phyloP scores from a whole-genome alignment of 2,113 vertebrate genomes.

The Sinocyclocheilus maitianheensis region DNA sequence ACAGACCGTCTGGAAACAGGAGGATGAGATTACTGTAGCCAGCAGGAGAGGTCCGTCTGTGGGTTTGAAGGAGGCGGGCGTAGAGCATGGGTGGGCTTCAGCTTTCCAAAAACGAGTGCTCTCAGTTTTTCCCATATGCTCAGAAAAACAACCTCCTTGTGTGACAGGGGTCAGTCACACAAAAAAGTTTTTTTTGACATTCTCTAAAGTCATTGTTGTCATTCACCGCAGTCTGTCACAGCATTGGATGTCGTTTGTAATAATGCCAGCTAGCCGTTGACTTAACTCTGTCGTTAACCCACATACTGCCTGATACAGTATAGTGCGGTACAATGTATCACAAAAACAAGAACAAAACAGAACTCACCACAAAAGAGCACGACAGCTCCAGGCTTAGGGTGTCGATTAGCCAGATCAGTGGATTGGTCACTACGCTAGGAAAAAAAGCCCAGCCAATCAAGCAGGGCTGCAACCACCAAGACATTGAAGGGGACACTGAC shows the following conservation, averaged over 20 bases:
- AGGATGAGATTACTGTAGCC: conserved; percentile 7
- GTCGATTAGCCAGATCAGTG: not conserved
- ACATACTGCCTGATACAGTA: not conserved
- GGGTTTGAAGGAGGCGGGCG: not conserved
- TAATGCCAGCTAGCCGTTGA: not conserved
- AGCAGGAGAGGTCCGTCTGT: not conserved
- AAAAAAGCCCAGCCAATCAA: conserved; percentile 4
- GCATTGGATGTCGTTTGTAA: conserved; percentile 23
- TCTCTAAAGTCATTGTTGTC: conserved; percentile 4
- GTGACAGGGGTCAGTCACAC: conserved; percentile 5
- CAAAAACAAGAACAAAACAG: conserved; percentile 3
- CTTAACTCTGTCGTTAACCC: conserved; percentile 12
- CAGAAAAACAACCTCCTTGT: conserved; percentile 9
- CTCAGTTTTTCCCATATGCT: conserved; percentile 5
- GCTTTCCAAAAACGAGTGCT: not conserved
- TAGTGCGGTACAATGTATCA: not conserved
- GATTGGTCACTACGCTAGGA: not conserved
- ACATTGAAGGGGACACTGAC: not conserved
- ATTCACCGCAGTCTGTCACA: not conserved
- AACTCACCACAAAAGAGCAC: conserved; percentile 4
- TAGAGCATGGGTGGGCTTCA: not conserved
- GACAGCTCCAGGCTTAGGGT: conserved; percentile 34
- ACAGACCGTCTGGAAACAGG: not conserved
- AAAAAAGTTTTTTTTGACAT: conserved; percentile 3
- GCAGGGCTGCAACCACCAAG: not conserved